Base-by-base conservation (phyloP, 1,140 invertebrate species). In the Ylistrum balloti region DNA sequence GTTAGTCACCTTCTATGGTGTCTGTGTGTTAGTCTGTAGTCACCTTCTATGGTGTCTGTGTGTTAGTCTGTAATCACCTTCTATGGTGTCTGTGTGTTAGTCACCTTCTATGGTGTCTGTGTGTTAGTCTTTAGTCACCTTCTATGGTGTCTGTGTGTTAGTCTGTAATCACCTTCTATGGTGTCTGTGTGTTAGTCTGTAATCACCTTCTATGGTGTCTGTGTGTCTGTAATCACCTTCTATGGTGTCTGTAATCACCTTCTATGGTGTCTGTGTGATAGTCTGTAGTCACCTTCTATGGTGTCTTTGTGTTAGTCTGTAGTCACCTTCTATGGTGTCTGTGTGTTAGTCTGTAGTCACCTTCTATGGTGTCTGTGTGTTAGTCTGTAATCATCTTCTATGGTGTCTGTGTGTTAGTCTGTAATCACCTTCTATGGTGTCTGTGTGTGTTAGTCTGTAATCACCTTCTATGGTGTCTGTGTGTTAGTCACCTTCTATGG, bases 201-300 rank as follows among this genome's bases (percentile, higher is more conserved):
- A 56, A 2, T 56, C 20, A 56, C 45, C 45, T 56, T 56, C 2
- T 56, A 56, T 56, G 45, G 22, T 22, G 45, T 56, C 9, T 7
- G 9, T 3, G 45, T 11, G 45, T 56, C 22, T 15, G 2, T 20
- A 56, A 2, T 56, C 20, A 56, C 45, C 45, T 56, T 56, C 2
- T 56, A 56, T 56, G 45, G 22, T 56, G 45, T 56, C 9, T 56
- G 2, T 20, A 32, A 32, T 34, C 88, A 91, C 91, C 91, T 91
- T 89, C 86, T 87, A 88, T 28, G 91, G 48, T 34, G 45, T 85
- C 1, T 41, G 88, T 33, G 86, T 33, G 56, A n/a, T 56, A 56
- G 20, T 11, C 15, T 56, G 2, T 20, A 32, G 33, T 34, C 88
- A 91, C 91, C 91, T 91, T 89, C 86, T 87, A 88, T 28, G 91